Evolutionary conservation across 2,888 invertebrate genomes (phyloP), one percentile per base, ranked within the genome.

Genomic region (Trichopria drosophilae): DNA sequence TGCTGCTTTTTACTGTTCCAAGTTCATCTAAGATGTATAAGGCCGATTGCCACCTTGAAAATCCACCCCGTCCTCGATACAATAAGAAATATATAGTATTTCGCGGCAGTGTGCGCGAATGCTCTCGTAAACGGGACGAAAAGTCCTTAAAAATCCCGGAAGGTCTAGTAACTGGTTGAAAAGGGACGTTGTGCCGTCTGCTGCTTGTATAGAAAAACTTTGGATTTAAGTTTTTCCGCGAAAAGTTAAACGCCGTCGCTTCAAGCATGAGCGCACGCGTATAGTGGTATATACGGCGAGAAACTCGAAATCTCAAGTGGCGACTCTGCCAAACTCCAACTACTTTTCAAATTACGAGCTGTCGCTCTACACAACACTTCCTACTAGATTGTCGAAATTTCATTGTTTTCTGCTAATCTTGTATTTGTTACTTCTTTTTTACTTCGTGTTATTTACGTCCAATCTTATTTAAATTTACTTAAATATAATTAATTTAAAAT

Each of bases 201-300:
- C 36, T 32, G 52, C 45, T 31, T 50, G 50, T 41, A 54, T 57
- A 57, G 60, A 62, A 60, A 68, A 69, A 66, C 37, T 69, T 69
- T 59, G 61, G 63, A 67, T 69, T 63, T 65, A 68, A 69, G 67
- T 68, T 69, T 63, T 59, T 59, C 47, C 53, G 55, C 54, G 63
- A 65, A 64, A 69, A 69, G 68, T 69, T 66, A 64, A 65, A 64
- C 60, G 56, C 55, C 55, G 60, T 59, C 60, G 55, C 55, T 59
- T 37, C 10, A 53, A 15, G 24, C 26, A 28, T 24, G 47, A 32
- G 16, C 7, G 13, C 13, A 32, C 13, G 13, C 12, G 26, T 26
- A 26, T 26, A 26, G 24, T 20, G 12, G 26, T 4, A 4, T 6
- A 10, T 9, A 19, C 28, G 12, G 2, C 20, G 23, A 22, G 18